phyloP scores from a whole-genome alignment of 2,113 vertebrate species.

The Ageneiosus marmoratus region DNA sequence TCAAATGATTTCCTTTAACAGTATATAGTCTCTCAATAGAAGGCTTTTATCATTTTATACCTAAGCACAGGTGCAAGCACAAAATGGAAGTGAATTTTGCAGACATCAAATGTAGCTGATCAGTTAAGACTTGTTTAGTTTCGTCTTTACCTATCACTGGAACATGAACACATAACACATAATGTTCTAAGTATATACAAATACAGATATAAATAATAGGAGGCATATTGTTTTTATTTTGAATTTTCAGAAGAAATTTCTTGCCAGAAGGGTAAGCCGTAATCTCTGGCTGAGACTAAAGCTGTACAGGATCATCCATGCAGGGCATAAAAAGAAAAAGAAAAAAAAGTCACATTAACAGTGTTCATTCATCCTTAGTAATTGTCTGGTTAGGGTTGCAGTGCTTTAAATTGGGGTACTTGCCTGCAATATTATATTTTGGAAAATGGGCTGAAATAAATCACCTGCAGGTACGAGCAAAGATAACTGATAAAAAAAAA shows the following conservation, averaged over 20 bases:
- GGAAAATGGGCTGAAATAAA: no score
- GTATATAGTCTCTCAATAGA: background rate
- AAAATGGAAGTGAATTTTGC: background rate
- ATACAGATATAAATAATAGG: background rate
- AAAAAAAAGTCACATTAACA: background rate
- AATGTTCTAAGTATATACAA: no score
- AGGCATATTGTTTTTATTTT: background rate
- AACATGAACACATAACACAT: background rate
- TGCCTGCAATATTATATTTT: no score
- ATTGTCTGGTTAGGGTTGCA: background rate
- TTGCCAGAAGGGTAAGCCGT: background rate
- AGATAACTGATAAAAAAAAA: background rate
- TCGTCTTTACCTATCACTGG: background rate
- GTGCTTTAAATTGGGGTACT: background rate
- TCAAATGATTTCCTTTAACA: background rate
- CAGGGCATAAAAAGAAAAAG: no score
- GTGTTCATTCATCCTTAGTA: background rate
- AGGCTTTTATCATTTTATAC: background rate
- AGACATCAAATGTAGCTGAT: background rate
- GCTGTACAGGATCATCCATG: background rate
- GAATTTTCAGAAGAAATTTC: no score
- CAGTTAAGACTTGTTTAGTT: background rate
- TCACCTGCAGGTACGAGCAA: background rate
- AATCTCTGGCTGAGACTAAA: background rate
- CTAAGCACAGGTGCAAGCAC: background rate